A percentile compares a stretch with the other conserved stretches of the same genome.
Conservation (phyloP, 2,888 invertebrate species). For the Parnassius glacialis region DNA sequence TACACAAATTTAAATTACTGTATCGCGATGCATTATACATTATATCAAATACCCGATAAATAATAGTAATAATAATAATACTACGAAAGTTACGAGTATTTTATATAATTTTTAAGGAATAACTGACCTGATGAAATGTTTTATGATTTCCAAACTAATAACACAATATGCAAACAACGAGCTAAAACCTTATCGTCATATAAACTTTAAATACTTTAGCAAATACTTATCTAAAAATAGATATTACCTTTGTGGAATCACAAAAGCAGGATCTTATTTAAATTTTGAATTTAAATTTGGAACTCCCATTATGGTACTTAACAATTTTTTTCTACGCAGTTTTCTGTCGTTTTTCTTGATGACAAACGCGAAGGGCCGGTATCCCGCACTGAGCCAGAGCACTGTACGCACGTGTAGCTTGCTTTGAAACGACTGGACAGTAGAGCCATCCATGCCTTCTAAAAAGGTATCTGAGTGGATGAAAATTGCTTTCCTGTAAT, state of each 20-base stretch:
- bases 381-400: constrained; percentile 16
- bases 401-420: constrained; percentile 46
- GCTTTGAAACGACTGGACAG: constrained; percentile 69
- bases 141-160: too few species aligned
- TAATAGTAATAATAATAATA: too few species aligned
- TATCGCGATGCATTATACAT: too few species aligned
- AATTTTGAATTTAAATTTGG: constrained; percentile 7
- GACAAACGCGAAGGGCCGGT: constrained; percentile 18
- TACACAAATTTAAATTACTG: too few species aligned
- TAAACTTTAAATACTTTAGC: too few species aligned
- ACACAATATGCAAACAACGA: too few species aligned
- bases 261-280: constrained; percentile 1
- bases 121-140: too few species aligned
- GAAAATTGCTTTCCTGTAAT: constrained; percentile 26
- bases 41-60: too few species aligned
- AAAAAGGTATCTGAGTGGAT: constrained; percentile 23
- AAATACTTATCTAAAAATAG: neutral
- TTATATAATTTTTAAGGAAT: too few species aligned
- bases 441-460: constrained; percentile 51
- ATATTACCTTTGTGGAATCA: neutral
- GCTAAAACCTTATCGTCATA: too few species aligned
- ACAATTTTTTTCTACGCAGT: neutral
- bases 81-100: too few species aligned
- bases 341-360: constrained; percentile 9
- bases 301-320: neutral